Conservation (phyloP, 64 coral and sea anemone species). For the Stichodactyla helianthus region DNA sequence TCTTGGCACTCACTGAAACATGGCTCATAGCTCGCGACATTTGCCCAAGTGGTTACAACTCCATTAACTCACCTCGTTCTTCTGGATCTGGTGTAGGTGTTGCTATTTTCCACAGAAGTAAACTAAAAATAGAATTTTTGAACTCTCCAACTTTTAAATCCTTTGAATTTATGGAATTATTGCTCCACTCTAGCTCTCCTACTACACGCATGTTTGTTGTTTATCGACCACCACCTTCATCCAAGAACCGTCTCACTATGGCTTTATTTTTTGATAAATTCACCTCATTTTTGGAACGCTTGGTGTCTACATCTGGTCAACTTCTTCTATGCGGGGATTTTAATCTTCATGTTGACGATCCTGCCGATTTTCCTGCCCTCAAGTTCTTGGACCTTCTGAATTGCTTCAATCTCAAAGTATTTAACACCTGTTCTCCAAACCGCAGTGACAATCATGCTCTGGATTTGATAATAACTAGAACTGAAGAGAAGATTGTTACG, state of each 20-base stretch:
- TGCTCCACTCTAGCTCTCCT: neutral
- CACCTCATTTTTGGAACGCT: neutral
- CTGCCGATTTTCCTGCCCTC: neutral
- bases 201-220: neutral
- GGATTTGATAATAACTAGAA: neutral
- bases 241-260: neutral
- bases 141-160: neutral
- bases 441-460: neutral
- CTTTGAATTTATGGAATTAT: neutral
- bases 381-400: neutral
- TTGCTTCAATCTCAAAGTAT: neutral
- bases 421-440: neutral
- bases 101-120: neutral
- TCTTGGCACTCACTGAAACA: neutral
- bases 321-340: constrained; percentile 4
- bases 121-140: neutral
- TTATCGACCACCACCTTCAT: constrained; percentile 20
- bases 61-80: neutral
- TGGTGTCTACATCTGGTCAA: neutral
- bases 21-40: neutral
- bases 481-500: neutral
- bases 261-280: neutral
- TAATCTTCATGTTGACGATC: neutral
- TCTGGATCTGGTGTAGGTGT: neutral
- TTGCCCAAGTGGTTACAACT: neutral